Evolutionary conservation across 2,797 vertebrate species (phyloP).

Genomic region (Euthynnus affinis): DNA sequence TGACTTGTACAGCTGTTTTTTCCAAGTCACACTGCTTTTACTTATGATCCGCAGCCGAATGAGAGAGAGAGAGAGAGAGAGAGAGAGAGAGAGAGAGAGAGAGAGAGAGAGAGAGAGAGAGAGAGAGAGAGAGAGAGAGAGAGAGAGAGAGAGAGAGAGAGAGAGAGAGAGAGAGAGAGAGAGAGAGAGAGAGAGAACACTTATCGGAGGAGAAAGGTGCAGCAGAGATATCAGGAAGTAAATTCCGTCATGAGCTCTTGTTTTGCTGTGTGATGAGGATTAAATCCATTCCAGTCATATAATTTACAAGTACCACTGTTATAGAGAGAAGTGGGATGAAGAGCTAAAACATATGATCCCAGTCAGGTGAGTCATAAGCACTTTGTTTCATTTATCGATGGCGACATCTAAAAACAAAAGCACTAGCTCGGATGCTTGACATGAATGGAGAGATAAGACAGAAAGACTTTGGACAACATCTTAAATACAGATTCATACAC

Average conservation of each 20-base stretch:
- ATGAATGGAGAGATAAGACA: conserved; percentile 47
- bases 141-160: too few relatives aligned
- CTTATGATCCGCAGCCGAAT: conserved; percentile 21
- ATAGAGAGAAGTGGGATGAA: conserved; percentile 10
- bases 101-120: too few relatives aligned
- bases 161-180: too few relatives aligned
- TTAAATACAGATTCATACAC: conserved; percentile 73
- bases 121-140: too few relatives aligned
- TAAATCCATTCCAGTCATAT: conserved; percentile 32
- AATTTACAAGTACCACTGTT: conserved; percentile 12
- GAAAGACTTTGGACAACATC: conserved; percentile 50
- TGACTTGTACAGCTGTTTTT: conserved; percentile 6
- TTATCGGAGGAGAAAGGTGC: conserved; percentile 12
- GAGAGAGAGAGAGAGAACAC: conserved; percentile 28
- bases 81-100: too few relatives aligned
- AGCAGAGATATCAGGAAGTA: conserved; percentile 72
- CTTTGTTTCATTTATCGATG: conserved; percentile 45
- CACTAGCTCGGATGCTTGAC: conserved; percentile 32
- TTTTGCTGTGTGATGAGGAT: conserved; percentile 3
- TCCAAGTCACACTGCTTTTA: conserved; percentile 3
- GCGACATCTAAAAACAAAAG: conserved; percentile 44
- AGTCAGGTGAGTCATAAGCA: conserved; percentile 56
- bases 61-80: conserved; percentile 21
- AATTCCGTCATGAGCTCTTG: conserved; percentile 72
- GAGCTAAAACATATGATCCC: conserved; percentile 16